Base-by-base conservation (phyloP, 2,113 vertebrate species). In the Sardina pilchardus region DNA sequence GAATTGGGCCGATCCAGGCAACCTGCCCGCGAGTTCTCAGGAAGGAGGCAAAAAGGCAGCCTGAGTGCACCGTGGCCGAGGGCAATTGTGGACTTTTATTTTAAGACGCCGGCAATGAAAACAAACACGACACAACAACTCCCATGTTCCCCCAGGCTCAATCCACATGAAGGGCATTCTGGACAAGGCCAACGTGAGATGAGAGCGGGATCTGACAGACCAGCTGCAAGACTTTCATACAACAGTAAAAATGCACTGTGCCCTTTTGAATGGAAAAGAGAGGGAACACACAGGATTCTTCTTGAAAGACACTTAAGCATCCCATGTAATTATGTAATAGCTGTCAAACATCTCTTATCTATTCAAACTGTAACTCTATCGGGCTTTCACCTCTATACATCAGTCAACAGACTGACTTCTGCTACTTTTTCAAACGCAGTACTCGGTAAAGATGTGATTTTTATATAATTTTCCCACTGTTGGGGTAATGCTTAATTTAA, bases 1-100 rank as follows among this genome's bases (percentile, higher is more conserved):
- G 82, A 83, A 85, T 6, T n/a, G 85, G 83, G 82, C 83, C 84
- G 83, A 87, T 43, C 85, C 48, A 85, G 47, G 87, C 83, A 67
- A 47, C 47, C 81, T 24, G 71, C 71, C 81, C 43, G 48, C 24
- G 43, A 85, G 10, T 71, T 48, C 30, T 63, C 71, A 80, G 44
- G 34, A 44, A 78, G 24, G 48, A 44, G 24, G 83, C 71, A 26
- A 82, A 81, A 34, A 78, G 8, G 39, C 47, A 80, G 16, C 26
- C 71, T 19, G n/a, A 83, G 84, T 81, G 84, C 43, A 80, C 44
- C n/a, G 59, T 30, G 30, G 3, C 71, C 26, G 1, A 78, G 30
- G 26, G 71, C 34, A 36, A 36, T 78, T 78, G 3, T 16, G 71
- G 71, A 1, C 71, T 16, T 78, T 78, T 78, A 34, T 36, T 78